Base-by-base conservation (phyloP, 1,140 invertebrate species). In the Aphelinus certus region DNA sequence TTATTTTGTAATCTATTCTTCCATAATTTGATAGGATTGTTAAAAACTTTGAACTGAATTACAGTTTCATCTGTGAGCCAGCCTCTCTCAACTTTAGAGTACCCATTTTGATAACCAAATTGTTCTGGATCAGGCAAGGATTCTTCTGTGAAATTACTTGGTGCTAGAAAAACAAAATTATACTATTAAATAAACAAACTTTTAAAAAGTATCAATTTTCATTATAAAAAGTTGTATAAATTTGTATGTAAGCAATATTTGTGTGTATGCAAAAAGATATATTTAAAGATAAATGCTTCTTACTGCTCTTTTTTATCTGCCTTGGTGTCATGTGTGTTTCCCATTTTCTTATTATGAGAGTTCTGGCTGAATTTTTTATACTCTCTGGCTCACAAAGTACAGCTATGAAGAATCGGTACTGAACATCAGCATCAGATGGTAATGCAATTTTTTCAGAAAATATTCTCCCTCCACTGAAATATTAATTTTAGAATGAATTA, bases 11-110 rank as follows among this genome's bases (percentile, higher is more conserved):
- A 92, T 78, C 92, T 92, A 80, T 92, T 91, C 81, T 95, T 96
- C 91, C 92, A 93, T 73, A 97, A 90, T 73, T 92, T 92, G 73
- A 98, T 92, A 1, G 96, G 94, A 82, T 94, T 94, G 79, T 94
- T 93, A 80, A 93, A 93, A 80, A 97, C 89, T 85, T 96, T 95
- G 62, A 98, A 91, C 85, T 98, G 96, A 63, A 98, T 90, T 65
- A 96, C 89, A 49, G 93, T 94, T 84, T 97, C 95, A 73, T 92
- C 90, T 46, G 93, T 96, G 1, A 98, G 87, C 96, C 96, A 98
- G 0, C 96, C 96, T 66, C 91, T 90, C 80, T 94, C 93, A 7
- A 96, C 88, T 77, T 90, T 91, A 48, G 88, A 87, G 56, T 88
- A 87, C 42, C 90, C 89, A 82, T 92, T 91, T 84, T 91, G 89